phyloP scores from a whole-genome alignment of 2,888 invertebrate species.

The Ormyrus rosae region DNA sequence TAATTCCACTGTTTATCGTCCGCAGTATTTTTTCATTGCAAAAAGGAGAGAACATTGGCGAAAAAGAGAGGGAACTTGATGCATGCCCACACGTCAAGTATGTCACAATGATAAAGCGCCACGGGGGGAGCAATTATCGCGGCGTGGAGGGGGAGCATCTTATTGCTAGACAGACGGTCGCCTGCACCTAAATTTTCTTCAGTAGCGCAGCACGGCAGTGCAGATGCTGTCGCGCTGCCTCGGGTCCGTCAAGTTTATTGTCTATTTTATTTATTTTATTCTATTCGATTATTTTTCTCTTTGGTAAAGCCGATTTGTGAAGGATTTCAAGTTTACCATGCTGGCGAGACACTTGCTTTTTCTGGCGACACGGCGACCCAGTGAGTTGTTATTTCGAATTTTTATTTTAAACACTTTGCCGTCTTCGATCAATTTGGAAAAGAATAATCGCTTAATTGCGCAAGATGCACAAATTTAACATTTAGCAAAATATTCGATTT shows the following conservation, averaged over 20 bases:
- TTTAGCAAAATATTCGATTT: neutral
- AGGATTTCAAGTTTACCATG: constrained; percentile 61
- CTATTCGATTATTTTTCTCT: neutral
- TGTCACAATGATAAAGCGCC: neutral
- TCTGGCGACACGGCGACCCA: constrained; percentile 71
- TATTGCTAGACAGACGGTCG: constrained; percentile 72
- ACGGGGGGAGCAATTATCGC: neutral
- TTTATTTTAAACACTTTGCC: neutral
- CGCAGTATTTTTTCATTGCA: too few relatives aligned
- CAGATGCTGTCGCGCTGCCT: constrained; percentile 18
- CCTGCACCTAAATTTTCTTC: constrained; percentile 56
- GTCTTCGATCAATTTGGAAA: neutral
- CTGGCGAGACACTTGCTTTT: constrained; percentile 73
- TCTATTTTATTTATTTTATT: neutral
- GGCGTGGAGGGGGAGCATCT: constrained; percentile 53
- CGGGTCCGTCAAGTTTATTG: neutral
- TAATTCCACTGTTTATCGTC: too few relatives aligned
- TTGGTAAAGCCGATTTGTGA: neutral
- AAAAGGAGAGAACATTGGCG: neutral
- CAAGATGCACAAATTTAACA: neutral
- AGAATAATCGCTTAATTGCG: too few relatives aligned
- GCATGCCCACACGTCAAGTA: too few relatives aligned
- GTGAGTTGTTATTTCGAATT: constrained; percentile 66
- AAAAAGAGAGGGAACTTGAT: neutral
- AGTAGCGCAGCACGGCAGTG: constrained; percentile 16